Base-by-base conservation (phyloP, 2,888 invertebrate genomes). In the Aporophyla nigra region DNA sequence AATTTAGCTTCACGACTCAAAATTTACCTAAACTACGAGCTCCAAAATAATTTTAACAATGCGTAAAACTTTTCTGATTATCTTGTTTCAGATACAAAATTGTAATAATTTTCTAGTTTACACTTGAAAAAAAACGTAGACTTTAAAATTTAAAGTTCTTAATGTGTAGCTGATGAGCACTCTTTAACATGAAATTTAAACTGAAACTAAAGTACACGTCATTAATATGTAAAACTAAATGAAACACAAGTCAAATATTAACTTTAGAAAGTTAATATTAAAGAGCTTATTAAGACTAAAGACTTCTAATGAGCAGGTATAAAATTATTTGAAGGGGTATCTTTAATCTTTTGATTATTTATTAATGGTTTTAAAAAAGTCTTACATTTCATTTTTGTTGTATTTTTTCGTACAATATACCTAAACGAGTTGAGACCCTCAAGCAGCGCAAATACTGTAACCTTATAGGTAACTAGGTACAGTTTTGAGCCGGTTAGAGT, bases 221-320 rank as follows among this genome's bases (percentile, higher is more conserved):
- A 59, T 53, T 53, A 78, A 54, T 71, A 78, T 77, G 27, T 77
- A 78, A 65, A 65, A 66, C 49, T 61, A 51, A 72, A 66, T 61
- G 21, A 54, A 43, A 54, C 33, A 27, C 21, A 40, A 53, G 10
- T 54, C 19, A 14, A 65, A 53, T 54, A 54, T 43, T 53, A n/a
- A 49, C 33, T 58, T 63, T 16, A 19, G 9, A 49, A 58, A 58
- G 27, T 43, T 24, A 58, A 76, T 58, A 74, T 21, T 62, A 33
- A 61, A 67, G 58, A 33, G 43, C 46, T 61, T 46, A 68, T 24
- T 76, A 76, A 61, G 10, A 54, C 19, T 33, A 16, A 53, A 40
- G 27, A 53, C 9, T 33, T 53, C 12, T 74, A 24, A 49, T 62
- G n/a, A 74, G 62, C 12, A 24, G 5, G 27, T 33, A 6, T 7